Percentiles rank a stretch among this genome's conserved stretches.
Evolutionary conservation across 1,140 invertebrate species (phyloP).

Genomic region (Drosophila azteca): DNA sequence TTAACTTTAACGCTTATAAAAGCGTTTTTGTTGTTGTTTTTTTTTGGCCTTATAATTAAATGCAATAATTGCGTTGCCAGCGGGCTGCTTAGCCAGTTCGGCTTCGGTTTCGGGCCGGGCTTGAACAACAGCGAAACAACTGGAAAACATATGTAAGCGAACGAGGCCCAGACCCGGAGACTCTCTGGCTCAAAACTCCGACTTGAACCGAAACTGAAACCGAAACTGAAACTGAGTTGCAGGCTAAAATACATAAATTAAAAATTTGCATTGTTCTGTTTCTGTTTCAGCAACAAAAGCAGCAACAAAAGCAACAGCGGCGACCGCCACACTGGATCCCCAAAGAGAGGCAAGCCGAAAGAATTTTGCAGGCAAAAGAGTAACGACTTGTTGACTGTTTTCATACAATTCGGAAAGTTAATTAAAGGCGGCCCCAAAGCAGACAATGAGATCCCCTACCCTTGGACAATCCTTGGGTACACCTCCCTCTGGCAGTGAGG

Average conservation of each 20-base stretch:
- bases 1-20: slow-evolving; percentile 44
- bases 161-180: slow-evolving; percentile 34
- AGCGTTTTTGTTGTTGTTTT: slow-evolving; percentile 11
- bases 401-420: slow-evolving; percentile 82
- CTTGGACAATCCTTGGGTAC: too few species aligned
- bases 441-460: slow-evolving; percentile 71
- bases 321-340: too few species aligned
- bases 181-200: slow-evolving; percentile 3
- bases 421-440: slow-evolving; percentile 78
- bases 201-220: slow-evolving; percentile 6
- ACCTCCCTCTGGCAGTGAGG: slow-evolving; percentile 18
- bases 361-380: slow-evolving; percentile 60
- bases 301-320: slow-evolving; percentile 18
- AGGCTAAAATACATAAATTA: slow-evolving; percentile 83
- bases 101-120: not conserved
- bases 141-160: slow-evolving; percentile 74
- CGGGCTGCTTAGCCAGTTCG: slow-evolving; percentile 57
- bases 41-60: slow-evolving; percentile 78
- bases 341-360: slow-evolving; percentile 7
- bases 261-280: slow-evolving; percentile 83
- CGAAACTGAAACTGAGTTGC: slow-evolving; percentile 54
- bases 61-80: slow-evolving; percentile 82
- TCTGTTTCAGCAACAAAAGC: slow-evolving; percentile 48
- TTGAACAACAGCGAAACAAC: slow-evolving; percentile 57
- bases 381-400: slow-evolving; percentile 82